Percentiles rank a stretch among this genome's conserved stretches.
phyloP scores from a whole-genome alignment of 2,113 vertebrate species.

The Prolemur simus region DNA sequence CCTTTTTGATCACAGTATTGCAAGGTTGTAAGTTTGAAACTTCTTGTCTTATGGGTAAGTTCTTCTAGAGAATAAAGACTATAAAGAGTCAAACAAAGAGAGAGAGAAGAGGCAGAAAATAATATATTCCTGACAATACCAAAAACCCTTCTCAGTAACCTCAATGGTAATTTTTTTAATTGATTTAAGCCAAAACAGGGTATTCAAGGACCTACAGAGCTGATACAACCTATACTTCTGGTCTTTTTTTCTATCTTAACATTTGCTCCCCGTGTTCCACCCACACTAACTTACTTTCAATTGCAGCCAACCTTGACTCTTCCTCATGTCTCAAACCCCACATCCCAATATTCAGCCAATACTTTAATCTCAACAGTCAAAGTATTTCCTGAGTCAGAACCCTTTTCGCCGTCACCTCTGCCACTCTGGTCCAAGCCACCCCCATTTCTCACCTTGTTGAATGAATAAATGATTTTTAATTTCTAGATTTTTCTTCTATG shows the following conservation, averaged over 20 bases:
- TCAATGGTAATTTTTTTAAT: neutral
- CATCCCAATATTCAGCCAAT: neutral
- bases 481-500: neutral
- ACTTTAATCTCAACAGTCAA: neutral
- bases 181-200: neutral
- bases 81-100: neutral
- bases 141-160: neutral
- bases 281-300: neutral
- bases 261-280: neutral
- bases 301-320: neutral
- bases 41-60: neutral
- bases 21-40: neutral
- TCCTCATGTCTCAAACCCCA: neutral
- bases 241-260: neutral
- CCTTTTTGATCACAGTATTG: neutral
- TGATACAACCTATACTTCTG: neutral
- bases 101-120: neutral
- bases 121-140: neutral
- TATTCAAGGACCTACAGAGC: neutral
- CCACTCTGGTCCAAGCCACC: neutral
- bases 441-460: neutral
- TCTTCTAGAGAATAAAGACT: neutral
- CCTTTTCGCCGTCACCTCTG: neutral
- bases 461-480: neutral
- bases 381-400: neutral